Base-by-base conservation (phyloP, 2,797 vertebrate genomes). In the Protonibea diacanthus region DNA sequence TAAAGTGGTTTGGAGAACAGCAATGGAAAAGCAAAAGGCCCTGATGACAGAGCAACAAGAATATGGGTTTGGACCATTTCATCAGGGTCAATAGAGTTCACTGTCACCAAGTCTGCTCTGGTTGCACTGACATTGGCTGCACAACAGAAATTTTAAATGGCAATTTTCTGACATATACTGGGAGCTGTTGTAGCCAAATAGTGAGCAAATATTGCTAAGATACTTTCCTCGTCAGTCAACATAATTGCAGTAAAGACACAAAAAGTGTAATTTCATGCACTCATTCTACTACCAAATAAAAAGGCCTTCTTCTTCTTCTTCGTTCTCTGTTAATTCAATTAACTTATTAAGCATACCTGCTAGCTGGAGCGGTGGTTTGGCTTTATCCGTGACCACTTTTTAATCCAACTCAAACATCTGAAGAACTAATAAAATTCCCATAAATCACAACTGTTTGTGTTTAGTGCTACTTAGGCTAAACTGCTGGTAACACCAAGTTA, bases 1-100 rank as follows among this genome's bases (percentile, higher is more conserved):
- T 87, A 44, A 58, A 83, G 81, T 70, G 83, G 89, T 92, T 90
- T 94, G 88, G 88, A 91, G 69, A 81, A 42, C 59, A 27, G 49
- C 75, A 67, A 76, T 80, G 88, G 88, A 92, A 91, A 91, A 71
- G 51, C 64, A 66, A 27, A 42, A 71, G 63, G 71, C 64, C 74
- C 29, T 81, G 86, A 89, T 83, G 87, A 88, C 83, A 88, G 78
- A 87, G 74, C 72, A 87, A 71, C 47, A 57, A 72, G 68, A 82
- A 66, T 72, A 62, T 75, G 71, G 76, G 58, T 85, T 86, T 89
- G 83, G 80, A 86, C 55, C 57, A 29, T 76, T 86, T 78, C 57
- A 59, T 57, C 73, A 47, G 77, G 85, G 88, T 93, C 88, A 84
- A 18, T 3, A 21, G 66, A 89, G 90, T 83, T 90, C 61, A 81